Evolutionary conservation across 2,888 invertebrate species (phyloP), one percentile per base, ranked within the genome.

Genomic region (Sarcophaga rosellei): DNA sequence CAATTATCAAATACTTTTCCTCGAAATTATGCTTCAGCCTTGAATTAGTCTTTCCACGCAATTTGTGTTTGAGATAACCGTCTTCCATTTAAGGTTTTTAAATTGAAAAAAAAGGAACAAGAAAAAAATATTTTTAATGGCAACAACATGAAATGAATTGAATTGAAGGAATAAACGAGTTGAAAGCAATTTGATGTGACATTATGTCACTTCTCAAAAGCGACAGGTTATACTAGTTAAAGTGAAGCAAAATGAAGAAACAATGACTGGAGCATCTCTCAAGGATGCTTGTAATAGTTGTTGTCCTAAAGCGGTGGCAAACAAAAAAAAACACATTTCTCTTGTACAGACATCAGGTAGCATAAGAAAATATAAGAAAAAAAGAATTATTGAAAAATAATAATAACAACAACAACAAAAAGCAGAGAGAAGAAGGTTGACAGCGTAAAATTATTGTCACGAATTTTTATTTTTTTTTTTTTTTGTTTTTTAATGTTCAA

Each of bases 371-470:
- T 5, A 17, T 15, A 53, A 53, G 53, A 17, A 53, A 53, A 15
- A 53, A 53, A 15, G n/a, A 53, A 53, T 15, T 15, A 53, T 53
- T 53, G 53, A 53, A 53, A 53, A 53, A 53, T 15, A 47, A 47
- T 23, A 21, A 57, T 5, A 21, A 47, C 35, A 35, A 35, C 35
- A 35, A 35, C 8, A 35, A 35, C 8, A 35, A 8, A 35, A 35
- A 35, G 35, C 35, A 35, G 35, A 35, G 1, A 35, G 35, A 35
- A 35, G 35, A 10, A 1, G 1, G 70, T 79, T 81, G 83, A 74
- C 73, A 74, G 83, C 74, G 87, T 83, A 81, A 84, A 87, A 85
- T 85, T 85, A 85, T 87, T 87, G 85, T 87, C 85, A 87, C 85
- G 81, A 85, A 35, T 25, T 3, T 23, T 23, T 25, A 3, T 25